Evolutionary conservation across 2,797 vertebrate species (phyloP).

Genomic region (Semotilus atromaculatus): DNA sequence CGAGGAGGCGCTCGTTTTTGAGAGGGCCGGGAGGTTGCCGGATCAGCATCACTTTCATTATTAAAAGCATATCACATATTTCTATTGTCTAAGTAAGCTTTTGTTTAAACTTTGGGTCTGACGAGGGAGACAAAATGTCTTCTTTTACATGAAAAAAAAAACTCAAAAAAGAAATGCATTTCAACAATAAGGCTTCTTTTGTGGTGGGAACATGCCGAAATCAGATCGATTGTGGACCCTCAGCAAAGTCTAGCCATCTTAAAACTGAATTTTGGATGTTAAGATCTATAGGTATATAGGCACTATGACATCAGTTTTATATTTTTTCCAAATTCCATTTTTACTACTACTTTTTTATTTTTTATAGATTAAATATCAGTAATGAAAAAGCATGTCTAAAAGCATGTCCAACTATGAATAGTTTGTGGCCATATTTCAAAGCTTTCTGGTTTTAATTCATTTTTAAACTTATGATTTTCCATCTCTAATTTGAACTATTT

Average conservation of each 20-base stretch:
- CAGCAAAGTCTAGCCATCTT: not conserved
- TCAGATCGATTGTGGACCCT: not conserved
- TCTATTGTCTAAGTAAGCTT: not conserved
- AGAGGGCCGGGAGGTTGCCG: not conserved
- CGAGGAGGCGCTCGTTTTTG: constrained; percentile 24
- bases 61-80: not conserved
- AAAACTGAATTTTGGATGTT: not conserved
- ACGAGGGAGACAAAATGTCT: too few relatives aligned
- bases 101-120: not conserved
- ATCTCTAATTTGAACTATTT: not conserved
- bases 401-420: not conserved
- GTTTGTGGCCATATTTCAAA: not conserved
- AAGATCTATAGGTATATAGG: not conserved
- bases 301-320: not conserved
- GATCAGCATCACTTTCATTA: not conserved
- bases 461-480: too few relatives aligned
- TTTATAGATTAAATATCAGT: not conserved
- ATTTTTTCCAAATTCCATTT: not conserved
- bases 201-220: too few relatives aligned
- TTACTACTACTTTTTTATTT: not conserved
- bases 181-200: too few relatives aligned
- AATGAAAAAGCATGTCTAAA: not conserved
- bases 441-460: not conserved
- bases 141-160: too few relatives aligned
- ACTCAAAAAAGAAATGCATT: too few relatives aligned